phyloP scores from a whole-genome alignment of 2,888 invertebrate species.

The Ochropleura leucogaster region DNA sequence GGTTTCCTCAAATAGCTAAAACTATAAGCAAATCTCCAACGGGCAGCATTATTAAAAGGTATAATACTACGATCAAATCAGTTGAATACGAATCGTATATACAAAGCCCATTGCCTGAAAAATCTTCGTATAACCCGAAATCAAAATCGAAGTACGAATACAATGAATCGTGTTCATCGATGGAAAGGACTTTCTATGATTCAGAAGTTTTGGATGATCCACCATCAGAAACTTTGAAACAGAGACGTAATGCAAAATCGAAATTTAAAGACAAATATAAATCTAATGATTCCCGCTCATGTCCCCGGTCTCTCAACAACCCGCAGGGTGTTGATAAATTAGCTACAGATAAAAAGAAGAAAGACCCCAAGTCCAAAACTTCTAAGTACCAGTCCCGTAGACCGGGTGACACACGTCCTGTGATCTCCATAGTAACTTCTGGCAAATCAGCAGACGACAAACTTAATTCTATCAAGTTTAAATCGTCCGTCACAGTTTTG shows the following conservation, averaged over 20 bases:
- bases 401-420: background rate
- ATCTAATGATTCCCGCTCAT: background rate
- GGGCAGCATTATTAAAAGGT: slow-evolving; percentile 8
- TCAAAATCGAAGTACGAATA: slow-evolving; percentile 8
- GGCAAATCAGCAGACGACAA: slow-evolving; percentile 10
- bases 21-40: slow-evolving; percentile 21
- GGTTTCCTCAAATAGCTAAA: background rate
- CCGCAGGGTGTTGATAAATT: slow-evolving; percentile 3
- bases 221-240: background rate
- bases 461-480: slow-evolving; percentile 41
- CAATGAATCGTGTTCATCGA: slow-evolving; percentile 13
- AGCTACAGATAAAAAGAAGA: background rate
- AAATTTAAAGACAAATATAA: slow-evolving; percentile 1
- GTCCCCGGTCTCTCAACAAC: background rate
- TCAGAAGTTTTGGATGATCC: background rate
- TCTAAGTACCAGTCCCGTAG: background rate
- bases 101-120: background rate
- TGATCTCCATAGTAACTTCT: slow-evolving; percentile 22
- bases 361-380: background rate
- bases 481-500: slow-evolving; percentile 54
- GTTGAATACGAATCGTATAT: slow-evolving; percentile 29
- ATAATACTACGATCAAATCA: slow-evolving; percentile 28
- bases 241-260: background rate
- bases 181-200: background rate
- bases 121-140: background rate